Evolutionary conservation across 2,888 invertebrate genomes (phyloP).

Genomic region (Emmelina monodactyla): DNA sequence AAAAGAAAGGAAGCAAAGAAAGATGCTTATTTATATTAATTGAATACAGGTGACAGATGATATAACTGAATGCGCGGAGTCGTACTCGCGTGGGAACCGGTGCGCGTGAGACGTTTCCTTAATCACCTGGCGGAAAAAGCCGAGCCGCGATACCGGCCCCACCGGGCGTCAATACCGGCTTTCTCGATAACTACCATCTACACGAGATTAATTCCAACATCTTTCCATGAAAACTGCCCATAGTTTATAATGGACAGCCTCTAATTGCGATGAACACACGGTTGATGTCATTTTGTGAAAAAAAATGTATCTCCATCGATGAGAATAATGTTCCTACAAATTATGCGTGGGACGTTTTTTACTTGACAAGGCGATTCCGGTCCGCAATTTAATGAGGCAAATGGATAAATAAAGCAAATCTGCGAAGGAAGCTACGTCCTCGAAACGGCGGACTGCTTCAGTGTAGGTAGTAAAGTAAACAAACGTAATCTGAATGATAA

Average conservation of each 20-base stretch:
- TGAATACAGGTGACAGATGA: slow-evolving; percentile 1
- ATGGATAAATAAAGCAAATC: no score
- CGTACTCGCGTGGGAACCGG: slow-evolving; percentile 50
- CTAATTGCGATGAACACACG: neutral
- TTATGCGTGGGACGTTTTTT: no score
- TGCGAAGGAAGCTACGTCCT: no score
- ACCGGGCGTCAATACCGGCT: slow-evolving; percentile 1
- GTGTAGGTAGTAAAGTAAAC: no score
- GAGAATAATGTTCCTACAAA: no score
- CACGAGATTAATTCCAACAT: neutral
- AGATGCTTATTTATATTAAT: no score
- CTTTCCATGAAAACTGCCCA: neutral
- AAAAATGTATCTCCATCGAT: no score
- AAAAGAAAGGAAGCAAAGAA: no score
- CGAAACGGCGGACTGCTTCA: no score
- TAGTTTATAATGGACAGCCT: neutral
- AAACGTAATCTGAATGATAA: no score
- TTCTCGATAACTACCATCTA: neutral
- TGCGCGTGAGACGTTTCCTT: slow-evolving; percentile 48
- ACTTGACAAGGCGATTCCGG: no score
- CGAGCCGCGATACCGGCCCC: slow-evolving; percentile 13
- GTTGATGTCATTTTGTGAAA: neutral
- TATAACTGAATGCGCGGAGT: neutral
- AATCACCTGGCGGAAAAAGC: slow-evolving; percentile 37
- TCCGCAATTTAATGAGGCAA: no score